phyloP scores from a whole-genome alignment of 2,888 invertebrate genomes.

The Pristionchus entomophagus region DNA sequence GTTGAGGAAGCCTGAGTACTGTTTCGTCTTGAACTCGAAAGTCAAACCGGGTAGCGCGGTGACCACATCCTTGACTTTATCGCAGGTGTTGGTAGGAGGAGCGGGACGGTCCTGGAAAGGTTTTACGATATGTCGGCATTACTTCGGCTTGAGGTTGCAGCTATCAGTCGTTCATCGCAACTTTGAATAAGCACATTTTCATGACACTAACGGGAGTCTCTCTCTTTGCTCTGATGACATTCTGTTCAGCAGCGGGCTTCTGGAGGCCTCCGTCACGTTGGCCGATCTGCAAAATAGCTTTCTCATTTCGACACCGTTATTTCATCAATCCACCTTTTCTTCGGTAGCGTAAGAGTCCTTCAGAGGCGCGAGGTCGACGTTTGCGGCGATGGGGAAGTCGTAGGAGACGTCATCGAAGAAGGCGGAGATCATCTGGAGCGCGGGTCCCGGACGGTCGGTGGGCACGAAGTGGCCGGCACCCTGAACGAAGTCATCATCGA shows the following conservation, averaged over 20 bases:
- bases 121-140: not conserved
- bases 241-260: not conserved
- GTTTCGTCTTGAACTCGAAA: conserved; percentile 75
- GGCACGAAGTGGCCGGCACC: conserved; percentile 88
- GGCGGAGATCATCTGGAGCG: conserved; percentile 79
- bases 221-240: not conserved
- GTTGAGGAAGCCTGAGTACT: conserved; percentile 77
- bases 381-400: not conserved
- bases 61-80: conserved; percentile 67
- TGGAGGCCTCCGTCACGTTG: not conserved
- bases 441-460: conserved; percentile 86
- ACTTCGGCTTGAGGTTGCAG: too few species aligned
- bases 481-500: conserved; percentile 30
- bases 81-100: conserved; percentile 2
- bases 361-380: not conserved
- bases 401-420: not conserved
- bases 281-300: not conserved
- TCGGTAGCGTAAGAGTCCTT: not conserved
- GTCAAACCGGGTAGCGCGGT: conserved; percentile 69
- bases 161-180: too few species aligned
- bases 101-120: not conserved
- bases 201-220: not conserved
- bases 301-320: not conserved
- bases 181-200: too few species aligned
- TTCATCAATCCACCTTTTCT: not conserved